Percentiles rank a stretch among this genome's conserved stretches.
phyloP scores from a whole-genome alignment of 2,888 invertebrate genomes.

The Panorpa germanica region DNA sequence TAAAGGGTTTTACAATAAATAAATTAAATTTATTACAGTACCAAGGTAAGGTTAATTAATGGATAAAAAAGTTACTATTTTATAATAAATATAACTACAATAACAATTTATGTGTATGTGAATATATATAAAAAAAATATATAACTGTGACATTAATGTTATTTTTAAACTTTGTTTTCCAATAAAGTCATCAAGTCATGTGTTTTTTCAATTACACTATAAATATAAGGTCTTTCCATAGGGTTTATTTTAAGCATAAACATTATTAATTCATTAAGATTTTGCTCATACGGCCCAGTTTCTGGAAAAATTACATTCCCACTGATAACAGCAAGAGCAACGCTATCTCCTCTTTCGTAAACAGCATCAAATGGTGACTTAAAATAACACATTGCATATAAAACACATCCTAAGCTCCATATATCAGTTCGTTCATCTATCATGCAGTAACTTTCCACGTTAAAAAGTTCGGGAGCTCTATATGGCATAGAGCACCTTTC shows the following conservation, averaged over 20 bases:
- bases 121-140: no score
- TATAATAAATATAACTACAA: no score
- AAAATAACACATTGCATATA: constrained; percentile 71
- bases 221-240: constrained; percentile 56
- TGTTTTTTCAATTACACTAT: constrained; percentile 44
- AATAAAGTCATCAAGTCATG: constrained; percentile 34
- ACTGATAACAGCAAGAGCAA: constrained; percentile 66
- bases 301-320: constrained; percentile 54
- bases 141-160: no score
- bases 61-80: no score
- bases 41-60: no score
- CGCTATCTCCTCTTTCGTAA: constrained; percentile 70
- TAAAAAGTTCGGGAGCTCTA: constrained; percentile 73
- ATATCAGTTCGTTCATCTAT: constrained; percentile 74
- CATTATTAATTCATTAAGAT: constrained; percentile 45
- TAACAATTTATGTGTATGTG: no score
- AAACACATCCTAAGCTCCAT: constrained; percentile 74
- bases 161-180: constrained; percentile 31
- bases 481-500: constrained; percentile 79
- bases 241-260: constrained; percentile 57
- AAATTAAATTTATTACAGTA: no score
- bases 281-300: constrained; percentile 42
- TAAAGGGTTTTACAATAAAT: no score
- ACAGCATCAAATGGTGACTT: constrained; percentile 72
- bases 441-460: constrained; percentile 59